A percentile compares a stretch with the other conserved stretches of the same genome.
Conservation (phyloP, 2,113 vertebrate genomes). For the Periophthalmus modestus region DNA sequence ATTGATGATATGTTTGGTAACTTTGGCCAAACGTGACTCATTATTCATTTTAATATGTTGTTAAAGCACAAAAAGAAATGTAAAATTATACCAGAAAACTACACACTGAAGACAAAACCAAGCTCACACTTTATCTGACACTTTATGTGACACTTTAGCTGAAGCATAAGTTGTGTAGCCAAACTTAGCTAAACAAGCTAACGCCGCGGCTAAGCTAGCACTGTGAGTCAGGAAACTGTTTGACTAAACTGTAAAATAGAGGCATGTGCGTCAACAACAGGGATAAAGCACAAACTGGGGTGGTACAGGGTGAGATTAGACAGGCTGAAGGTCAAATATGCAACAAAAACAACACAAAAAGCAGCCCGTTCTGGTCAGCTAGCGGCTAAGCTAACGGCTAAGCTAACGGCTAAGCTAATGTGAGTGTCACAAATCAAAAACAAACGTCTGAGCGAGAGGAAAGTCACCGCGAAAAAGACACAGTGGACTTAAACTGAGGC, state of each 20-base stretch:
- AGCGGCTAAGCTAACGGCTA: too few relatives aligned
- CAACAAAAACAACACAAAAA: background rate
- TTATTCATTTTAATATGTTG: too few relatives aligned
- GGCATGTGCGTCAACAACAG: background rate
- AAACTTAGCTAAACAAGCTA: too few relatives aligned
- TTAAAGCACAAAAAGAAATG: background rate
- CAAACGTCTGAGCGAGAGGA: too few relatives aligned
- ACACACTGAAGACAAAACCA: background rate
- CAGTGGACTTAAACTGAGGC: too few relatives aligned
- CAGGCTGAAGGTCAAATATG: background rate
- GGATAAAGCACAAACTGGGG: rapidly evolving
- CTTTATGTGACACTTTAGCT: too few relatives aligned
- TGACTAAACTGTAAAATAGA: constrained; percentile 1
- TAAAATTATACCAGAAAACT: background rate
- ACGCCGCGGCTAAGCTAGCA: constrained; percentile 50
- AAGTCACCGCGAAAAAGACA: too few relatives aligned
- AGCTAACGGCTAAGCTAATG: too few relatives aligned
- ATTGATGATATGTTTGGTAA: background rate
- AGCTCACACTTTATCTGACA: constrained; percentile 28
- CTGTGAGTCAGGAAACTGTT: constrained; percentile 7
- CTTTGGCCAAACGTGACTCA: too few relatives aligned
- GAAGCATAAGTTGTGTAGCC: too few relatives aligned
- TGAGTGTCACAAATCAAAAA: constrained; percentile 64
- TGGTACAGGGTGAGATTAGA: rapidly evolving
- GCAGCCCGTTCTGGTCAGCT: constrained; percentile 12